Percentiles rank a stretch among this genome's conserved stretches.
Evolutionary conservation across 2,888 invertebrate genomes (phyloP).

Genomic region (Xestia rhomboidea): DNA sequence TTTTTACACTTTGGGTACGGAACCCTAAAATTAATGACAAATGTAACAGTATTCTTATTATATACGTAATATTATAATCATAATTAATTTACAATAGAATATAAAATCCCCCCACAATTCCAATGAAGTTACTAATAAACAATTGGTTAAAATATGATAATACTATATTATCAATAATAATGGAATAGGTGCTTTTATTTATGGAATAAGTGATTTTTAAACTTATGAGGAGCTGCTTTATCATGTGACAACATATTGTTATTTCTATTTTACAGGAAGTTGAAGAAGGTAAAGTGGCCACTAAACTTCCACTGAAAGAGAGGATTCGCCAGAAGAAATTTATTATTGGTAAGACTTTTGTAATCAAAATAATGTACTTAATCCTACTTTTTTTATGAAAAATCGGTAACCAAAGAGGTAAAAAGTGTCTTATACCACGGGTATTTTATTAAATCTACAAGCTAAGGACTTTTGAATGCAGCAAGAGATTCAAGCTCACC

Average conservation of each 20-base stretch:
- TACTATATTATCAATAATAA: not conserved
- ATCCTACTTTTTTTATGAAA: not conserved
- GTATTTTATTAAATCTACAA: not conserved
- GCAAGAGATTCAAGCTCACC: too few species aligned
- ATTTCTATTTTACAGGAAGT: conserved; percentile 83
- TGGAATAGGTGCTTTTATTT: not conserved
- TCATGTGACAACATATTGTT: not conserved
- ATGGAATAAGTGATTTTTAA: not conserved
- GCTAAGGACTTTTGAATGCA: not conserved
- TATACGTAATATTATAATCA: too few species aligned
- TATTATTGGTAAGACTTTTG: conserved; percentile 90
- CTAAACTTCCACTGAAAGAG: conserved; percentile 89
- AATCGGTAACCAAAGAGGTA: not conserved
- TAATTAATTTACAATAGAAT: conserved; percentile 1
- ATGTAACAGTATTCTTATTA: too few species aligned
- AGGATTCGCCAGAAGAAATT: conserved; percentile 92
- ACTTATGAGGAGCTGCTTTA: not conserved
- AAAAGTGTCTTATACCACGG: not conserved
- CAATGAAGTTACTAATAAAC: not conserved
- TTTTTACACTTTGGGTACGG: too few species aligned
- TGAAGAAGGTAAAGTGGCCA: conserved; percentile 89
- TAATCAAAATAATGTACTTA: not conserved
- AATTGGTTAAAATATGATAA: not conserved
- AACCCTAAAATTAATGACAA: too few species aligned
- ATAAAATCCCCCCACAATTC: not conserved